A percentile compares a stretch with the other conserved stretches of the same genome.
These are phyloP conservation scores for Pasiphila rectangulata DNA, from an alignment of 2,888 invertebrate species.

Conservation along the genomic window DNA sequence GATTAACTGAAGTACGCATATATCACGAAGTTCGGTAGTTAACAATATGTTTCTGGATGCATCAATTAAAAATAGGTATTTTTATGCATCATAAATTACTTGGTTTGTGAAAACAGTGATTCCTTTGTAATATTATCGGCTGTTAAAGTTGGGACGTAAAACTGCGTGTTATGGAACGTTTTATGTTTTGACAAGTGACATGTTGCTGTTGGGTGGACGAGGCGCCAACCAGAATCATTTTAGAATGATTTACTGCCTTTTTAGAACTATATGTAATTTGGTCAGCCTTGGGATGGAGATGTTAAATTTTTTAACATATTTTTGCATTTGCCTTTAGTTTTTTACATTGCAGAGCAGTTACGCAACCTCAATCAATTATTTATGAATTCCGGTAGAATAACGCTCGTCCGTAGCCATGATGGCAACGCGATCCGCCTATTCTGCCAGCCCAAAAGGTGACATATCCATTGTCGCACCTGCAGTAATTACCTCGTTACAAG, in stretches of 20 bases:
- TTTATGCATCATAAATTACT: conserved; percentile 65
- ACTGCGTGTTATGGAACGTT: conserved; percentile 46
- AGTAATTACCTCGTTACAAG: conserved; percentile 53
- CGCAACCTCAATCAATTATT: neutral
- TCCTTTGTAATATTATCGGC: conserved; percentile 78
- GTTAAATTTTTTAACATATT: neutral
- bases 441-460: conserved; percentile 21
- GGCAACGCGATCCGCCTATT: conserved; percentile 1
- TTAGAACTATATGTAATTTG: conserved; percentile 30
- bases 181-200: conserved; percentile 40
- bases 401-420: neutral
- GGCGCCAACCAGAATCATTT: conserved; percentile 60
- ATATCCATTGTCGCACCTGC: conserved; percentile 26
- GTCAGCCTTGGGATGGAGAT: conserved; percentile 15
- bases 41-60: conserved; percentile 51
- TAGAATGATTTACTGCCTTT: conserved; percentile 66
- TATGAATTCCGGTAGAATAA: neutral
- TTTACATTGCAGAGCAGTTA: neutral
- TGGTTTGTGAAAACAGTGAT: conserved; percentile 72
- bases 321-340: neutral
- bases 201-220: conserved; percentile 37
- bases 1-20: conserved; percentile 37
- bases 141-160: conserved; percentile 72
- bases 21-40: conserved; percentile 60
- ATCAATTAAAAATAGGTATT: conserved; percentile 36